A percentile compares a stretch with the other conserved stretches of the same genome.
Conservation (phyloP, 2,113 vertebrate species). For the Sylvietta virens region DNA sequence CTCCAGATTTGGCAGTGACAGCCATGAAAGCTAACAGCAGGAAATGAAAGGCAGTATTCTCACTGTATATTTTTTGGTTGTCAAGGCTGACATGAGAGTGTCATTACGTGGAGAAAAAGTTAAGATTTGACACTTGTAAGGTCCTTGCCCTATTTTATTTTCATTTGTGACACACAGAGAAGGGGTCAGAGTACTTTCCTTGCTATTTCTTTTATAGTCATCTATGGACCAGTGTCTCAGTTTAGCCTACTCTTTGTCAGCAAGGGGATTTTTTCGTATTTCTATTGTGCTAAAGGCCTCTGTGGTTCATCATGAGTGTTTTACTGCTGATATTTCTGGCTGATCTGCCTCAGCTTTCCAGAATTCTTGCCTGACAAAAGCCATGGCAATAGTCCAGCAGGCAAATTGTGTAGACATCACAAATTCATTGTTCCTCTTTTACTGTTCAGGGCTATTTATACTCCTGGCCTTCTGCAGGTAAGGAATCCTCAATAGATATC, state of each 20-base stretch:
- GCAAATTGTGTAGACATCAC: background rate
- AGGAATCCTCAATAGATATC: background rate
- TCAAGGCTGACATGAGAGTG: background rate
- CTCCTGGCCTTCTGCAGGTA: background rate
- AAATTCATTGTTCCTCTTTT: background rate
- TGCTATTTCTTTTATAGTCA: background rate
- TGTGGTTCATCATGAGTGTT: background rate
- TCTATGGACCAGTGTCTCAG: background rate
- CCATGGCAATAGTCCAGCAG: background rate
- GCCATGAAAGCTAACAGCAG: constrained; percentile 20
- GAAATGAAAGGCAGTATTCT: constrained; percentile 31
- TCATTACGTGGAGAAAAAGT: background rate
- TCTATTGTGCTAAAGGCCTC: background rate
- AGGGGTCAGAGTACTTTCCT: background rate
- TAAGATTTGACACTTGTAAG: background rate
- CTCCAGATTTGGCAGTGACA: constrained; percentile 7
- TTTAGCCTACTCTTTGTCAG: background rate
- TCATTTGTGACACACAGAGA: background rate
- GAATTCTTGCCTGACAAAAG: background rate
- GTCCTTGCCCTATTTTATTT: background rate
- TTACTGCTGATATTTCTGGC: background rate
- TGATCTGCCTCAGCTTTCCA: background rate
- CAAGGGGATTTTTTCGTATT: background rate
- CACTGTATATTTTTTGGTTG: constrained; percentile 3
- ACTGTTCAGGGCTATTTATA: background rate